Evolutionary conservation across 2,888 invertebrate species (phyloP), one percentile per base, ranked within the genome.

Genomic region (Anoncus sp.): DNA sequence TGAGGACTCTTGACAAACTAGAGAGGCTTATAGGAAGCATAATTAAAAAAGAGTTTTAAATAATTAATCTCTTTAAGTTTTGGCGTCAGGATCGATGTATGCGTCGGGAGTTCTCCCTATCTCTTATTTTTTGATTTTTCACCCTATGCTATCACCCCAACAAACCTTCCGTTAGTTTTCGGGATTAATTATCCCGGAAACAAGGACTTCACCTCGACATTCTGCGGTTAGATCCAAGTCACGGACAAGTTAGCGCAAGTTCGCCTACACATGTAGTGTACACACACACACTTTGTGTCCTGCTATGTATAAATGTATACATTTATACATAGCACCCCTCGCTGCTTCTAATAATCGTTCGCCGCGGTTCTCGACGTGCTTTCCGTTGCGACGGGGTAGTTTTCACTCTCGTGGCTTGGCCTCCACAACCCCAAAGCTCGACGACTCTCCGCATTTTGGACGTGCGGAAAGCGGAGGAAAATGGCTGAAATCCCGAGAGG

Each of bases 151-250:
- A 45, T 49, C 67, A 43, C 63, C 31, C 69, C 38, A 31, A 35
- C 63, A 67, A 72, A 65, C 65, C 70, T 78, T 75, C 75, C 77
- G 80, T 85, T 81, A 67, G 65, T 80, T 81, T 81, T 79, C 81
- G 80, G 82, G 86, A 85, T 85, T 85, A 85, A 86, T 85, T 86
- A 85, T 85, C 83, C 81, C 81, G 80, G 81, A 78, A 83, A 84
- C 86, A 82, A 85, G 80, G 83, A 84, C 79, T 79, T 80, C 62
- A 70, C 63, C 77, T 35, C 76, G 80, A 77, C 77, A 77, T 77
- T 77, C 77, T 73, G 77, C 65, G 77, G 73, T 73, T 45, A 65
- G 77, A 77, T 77, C 73, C 77, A 70, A 77, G 77, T 77, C 77
- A 69, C 73, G 69, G 73, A 43, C 63, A 77, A 73, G 73, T 77